Evolutionary conservation across 35 echinoderm and acorn worm genomes (phyloP).

Genomic region (Hemicentrotus pulcherrimus): DNA sequence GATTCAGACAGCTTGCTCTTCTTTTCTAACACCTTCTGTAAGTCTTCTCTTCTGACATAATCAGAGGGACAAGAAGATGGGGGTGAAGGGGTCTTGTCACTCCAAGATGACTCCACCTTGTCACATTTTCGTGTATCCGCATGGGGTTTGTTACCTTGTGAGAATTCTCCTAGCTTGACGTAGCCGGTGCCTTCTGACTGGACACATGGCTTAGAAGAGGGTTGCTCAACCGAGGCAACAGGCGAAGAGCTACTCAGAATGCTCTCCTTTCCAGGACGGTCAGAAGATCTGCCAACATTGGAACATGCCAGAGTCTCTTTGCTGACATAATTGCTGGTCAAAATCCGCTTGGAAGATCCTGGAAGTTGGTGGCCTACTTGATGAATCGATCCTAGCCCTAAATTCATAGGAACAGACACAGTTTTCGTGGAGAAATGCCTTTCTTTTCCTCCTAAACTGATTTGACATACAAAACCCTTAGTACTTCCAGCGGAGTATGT

Average conservation of each 20-base stretch:
- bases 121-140: neutral
- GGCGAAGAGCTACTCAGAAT: neutral
- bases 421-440: neutral
- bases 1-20: neutral
- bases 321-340: neutral
- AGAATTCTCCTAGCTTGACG: neutral
- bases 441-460: neutral
- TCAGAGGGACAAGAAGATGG: neutral
- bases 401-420: conserved; percentile 8
- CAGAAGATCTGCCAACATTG: neutral
- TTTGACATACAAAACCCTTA: neutral
- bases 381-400: neutral
- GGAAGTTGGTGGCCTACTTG: neutral
- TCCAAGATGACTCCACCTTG: neutral
- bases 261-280: neutral
- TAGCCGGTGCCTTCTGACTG: neutral
- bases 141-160: neutral
- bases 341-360: neutral
- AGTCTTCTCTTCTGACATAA: neutral
- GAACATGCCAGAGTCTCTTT: neutral
- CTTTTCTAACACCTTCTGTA: neutral
- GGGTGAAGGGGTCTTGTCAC: neutral
- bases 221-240: neutral
- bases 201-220: neutral
- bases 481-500: neutral